Conservation (phyloP, 2,113 vertebrate species). For the Candoia aspera region DNA sequence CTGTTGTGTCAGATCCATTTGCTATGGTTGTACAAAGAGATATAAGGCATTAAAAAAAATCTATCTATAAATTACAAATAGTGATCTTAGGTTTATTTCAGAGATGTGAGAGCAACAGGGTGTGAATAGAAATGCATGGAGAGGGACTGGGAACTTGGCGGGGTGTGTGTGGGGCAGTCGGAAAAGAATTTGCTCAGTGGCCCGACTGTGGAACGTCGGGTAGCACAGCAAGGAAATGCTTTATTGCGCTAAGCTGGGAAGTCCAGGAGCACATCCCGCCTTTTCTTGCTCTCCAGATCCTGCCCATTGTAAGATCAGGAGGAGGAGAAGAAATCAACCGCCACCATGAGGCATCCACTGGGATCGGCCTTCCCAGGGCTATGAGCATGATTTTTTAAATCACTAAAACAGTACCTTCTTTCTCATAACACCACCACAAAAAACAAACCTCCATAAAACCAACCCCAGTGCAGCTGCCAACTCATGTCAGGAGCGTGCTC, state of each 20-base stretch:
- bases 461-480: not conserved
- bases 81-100: not conserved
- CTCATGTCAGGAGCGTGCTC: not conserved
- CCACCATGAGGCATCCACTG: not conserved
- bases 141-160: not conserved
- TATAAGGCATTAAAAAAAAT: not conserved
- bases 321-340: not conserved
- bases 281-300: not conserved
- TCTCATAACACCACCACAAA: not conserved
- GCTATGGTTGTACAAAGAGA: not conserved
- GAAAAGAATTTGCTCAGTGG: not conserved
- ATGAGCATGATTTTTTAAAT: not conserved
- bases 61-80: slow-evolving; percentile 21
- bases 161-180: not conserved
- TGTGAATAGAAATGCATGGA: not conserved
- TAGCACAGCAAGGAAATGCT: not conserved
- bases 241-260: not conserved
- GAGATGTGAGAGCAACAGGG: not conserved
- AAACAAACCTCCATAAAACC: not conserved
- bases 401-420: not conserved
- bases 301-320: not conserved
- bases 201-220: not conserved
- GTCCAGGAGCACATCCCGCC: not conserved
- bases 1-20: slow-evolving; percentile 6
- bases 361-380: slow-evolving; percentile 5